Evolutionary conservation across 2,888 invertebrate genomes (phyloP).

Genomic region (Cremastobaeus sp.): DNA sequence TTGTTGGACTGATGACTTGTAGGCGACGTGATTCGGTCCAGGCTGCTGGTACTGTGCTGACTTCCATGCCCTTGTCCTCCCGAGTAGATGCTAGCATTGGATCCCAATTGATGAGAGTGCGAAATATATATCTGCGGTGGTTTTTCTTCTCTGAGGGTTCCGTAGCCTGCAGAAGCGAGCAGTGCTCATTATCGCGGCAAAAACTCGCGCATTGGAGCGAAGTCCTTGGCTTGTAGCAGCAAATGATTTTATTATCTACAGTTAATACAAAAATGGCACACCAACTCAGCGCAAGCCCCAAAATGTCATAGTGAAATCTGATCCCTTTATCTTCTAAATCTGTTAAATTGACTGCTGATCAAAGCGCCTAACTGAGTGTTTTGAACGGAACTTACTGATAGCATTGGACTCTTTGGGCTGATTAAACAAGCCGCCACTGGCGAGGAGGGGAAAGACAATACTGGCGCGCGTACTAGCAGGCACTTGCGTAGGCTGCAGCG

Average conservation of each 20-base stretch:
- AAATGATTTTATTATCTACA: too few species aligned
- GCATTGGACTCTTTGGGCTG: slow-evolving; percentile 75
- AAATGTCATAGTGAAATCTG: not conserved
- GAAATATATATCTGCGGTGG: slow-evolving; percentile 78
- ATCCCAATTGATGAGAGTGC: slow-evolving; percentile 81
- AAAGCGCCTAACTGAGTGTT: not conserved
- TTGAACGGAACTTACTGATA: slow-evolving; percentile 71
- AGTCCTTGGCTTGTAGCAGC: too few species aligned
- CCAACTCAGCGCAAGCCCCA: too few species aligned
- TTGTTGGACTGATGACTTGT: slow-evolving; percentile 80
- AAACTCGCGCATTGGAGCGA: too few species aligned
- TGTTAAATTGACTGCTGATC: too few species aligned
- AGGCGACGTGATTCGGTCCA: slow-evolving; percentile 78
- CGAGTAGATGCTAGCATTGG: slow-evolving; percentile 82
- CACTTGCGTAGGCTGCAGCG: slow-evolving; percentile 77
- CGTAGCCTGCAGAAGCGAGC: slow-evolving; percentile 82
- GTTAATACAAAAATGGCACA: too few species aligned
- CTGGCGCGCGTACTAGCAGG: slow-evolving; percentile 87
- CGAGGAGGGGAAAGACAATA: slow-evolving; percentile 86
- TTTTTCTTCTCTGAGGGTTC: slow-evolving; percentile 85
- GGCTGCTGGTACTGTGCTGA: slow-evolving; percentile 76
- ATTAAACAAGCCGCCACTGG: slow-evolving; percentile 80
- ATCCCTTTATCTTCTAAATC: too few species aligned
- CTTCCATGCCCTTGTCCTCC: slow-evolving; percentile 74
- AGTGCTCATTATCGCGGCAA: too few species aligned